Evolutionary conservation across 2,113 vertebrate species (phyloP), one percentile per base, ranked within the genome.

Genomic region (Leptobrachium leishanense): DNA sequence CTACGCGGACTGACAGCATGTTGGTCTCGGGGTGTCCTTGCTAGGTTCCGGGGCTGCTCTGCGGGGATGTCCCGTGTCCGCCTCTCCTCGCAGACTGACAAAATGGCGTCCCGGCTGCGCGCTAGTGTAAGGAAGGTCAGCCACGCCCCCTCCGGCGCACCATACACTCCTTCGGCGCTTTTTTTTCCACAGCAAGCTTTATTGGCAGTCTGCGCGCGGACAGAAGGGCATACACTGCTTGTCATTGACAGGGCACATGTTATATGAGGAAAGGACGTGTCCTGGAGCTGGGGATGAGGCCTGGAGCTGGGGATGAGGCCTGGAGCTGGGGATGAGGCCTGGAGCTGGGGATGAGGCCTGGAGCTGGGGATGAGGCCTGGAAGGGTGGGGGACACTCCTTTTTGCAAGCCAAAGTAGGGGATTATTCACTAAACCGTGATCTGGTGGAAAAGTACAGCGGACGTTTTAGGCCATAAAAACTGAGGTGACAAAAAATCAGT

Each of bases 1-100:
- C 96, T 66, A 98, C 92, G 81, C 97, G 95, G 82, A 96, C 95
- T 41, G 96, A 95, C 84, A 98, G 85, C 96, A 98, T 98, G 75
- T 81, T 78, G 44, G 66, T 44, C 6, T 20, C 31, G 20, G 20
- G 62, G 20, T 11, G n/a, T 64, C n/a, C 5, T 2, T 64, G 54
- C 46, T 20, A 40, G 11, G 2, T 20, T 1, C 15, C 3, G 10
- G 0, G 31, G 0, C 2, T 0, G 2, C 43, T 0, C 15, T n/a
- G 44, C 1, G 64, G 44, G 2, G 31, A 11, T 10, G 40, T 74
- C 59, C 50, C 50, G 59, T 79, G 77, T 79, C 77, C 82, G 83
- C 70, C 83, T 57, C 76, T 68, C 0, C 43, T 8, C 83, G 79
- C 55, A 79, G 87, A 76, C 85, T 82, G 82, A 87, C 85, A 92